Conservation (phyloP, 2,797 vertebrate genomes). For the Pantherophis vulpinus region DNA sequence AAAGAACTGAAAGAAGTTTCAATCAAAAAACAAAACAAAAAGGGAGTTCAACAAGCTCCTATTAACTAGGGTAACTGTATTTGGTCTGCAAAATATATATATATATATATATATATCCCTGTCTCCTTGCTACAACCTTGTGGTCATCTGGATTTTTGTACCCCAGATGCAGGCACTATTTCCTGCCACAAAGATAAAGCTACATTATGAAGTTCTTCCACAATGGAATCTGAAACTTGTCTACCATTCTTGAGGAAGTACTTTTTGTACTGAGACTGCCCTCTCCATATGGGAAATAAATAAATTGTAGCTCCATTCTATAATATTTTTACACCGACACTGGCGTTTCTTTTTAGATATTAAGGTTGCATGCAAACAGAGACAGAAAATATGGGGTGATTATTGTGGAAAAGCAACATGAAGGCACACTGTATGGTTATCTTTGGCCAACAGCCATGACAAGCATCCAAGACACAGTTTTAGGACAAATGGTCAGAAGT, state of each 20-base stretch:
- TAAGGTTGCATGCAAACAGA: slow-evolving; percentile 19
- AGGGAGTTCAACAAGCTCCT: background rate
- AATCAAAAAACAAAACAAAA: background rate
- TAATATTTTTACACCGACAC: background rate
- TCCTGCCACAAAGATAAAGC: background rate
- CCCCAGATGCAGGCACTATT: background rate
- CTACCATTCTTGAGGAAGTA: background rate
- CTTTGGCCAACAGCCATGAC: background rate
- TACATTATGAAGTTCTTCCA: background rate
- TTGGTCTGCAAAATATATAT: background rate
- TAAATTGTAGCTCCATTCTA: background rate
- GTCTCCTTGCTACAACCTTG: background rate
- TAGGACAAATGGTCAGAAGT: slow-evolving; percentile 9
- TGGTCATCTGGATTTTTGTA: background rate
- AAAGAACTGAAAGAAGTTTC: background rate
- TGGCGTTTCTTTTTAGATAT: fast-evolving
- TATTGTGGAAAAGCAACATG: background rate
- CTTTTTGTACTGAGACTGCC: background rate
- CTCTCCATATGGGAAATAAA: background rate
- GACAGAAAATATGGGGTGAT: slow-evolving; percentile 21
- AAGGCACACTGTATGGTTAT: background rate
- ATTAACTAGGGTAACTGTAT: background rate
- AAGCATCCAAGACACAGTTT: background rate
- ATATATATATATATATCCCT: background rate
- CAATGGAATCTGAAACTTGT: background rate